Base-by-base conservation (phyloP, 2,888 invertebrate species). In the Resseliella maxima region DNA sequence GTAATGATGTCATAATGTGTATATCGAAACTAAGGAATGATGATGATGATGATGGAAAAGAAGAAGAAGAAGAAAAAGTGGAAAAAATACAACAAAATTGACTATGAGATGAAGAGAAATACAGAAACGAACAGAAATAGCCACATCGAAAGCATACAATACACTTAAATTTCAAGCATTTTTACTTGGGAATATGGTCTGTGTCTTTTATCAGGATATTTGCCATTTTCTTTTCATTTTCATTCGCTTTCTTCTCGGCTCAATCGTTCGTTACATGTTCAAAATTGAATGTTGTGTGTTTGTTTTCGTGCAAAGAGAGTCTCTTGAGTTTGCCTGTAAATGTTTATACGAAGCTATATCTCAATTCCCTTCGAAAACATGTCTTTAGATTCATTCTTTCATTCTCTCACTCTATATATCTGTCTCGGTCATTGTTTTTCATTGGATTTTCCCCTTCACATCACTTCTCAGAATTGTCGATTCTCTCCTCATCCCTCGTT, bases 1-100 rank as follows among this genome's bases (percentile, higher is more conserved):
- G 59, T 59, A 59, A 59, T 59, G 59, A 24, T 59, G 59, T 59
- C 59, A 59, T 59, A 59, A n/a, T 24, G 59, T 59, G n/a, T 59
- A 59, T 24, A 24, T 59, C 24, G 24, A 41, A 41, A 8, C 5
- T 8, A 41, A 5, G 5, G 6, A 41, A 41, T 41, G 41, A 41
- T 5, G 12, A 12, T 8, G 41, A 41, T 5, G 12, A 12, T 8
- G 41, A 12, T 12, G 12, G 41, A 41, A 12, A 12, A 41, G 5
- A 41, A 8, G 41, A 12, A 41, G 41, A 41, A 8, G 41, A 12
- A 41, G 41, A 41, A n/a, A n/a, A n/a, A 24, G 24, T 59, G n/a
- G 24, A n/a, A 24, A 59, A 59, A n/a, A n/a, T n/a, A n/a, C 2
- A 10, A 50, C 5, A 50, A 18, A 50, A 2, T 8, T 18, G 50